Evolutionary conservation across 64 coral and sea anemone genomes (phyloP).

Genomic region (Actinia equina): DNA sequence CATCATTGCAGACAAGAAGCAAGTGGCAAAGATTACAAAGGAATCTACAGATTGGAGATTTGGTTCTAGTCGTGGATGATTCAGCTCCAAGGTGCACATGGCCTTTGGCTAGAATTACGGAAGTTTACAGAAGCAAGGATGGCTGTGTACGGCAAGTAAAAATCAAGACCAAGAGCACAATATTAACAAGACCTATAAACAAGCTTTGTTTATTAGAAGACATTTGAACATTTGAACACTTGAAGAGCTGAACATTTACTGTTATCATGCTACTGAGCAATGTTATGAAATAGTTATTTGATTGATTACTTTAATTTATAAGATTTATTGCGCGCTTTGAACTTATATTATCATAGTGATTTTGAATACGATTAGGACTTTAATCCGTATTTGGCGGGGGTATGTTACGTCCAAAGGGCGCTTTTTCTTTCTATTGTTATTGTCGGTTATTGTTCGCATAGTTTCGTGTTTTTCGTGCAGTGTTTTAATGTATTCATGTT

Average conservation of each 20-base stretch:
- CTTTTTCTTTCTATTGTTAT: no score
- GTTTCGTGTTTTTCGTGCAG: no score
- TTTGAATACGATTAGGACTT: neutral
- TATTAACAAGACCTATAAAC: slow-evolving; percentile 16
- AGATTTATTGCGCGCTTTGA: neutral
- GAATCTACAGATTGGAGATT: no score
- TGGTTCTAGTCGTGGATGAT: slow-evolving; percentile 37
- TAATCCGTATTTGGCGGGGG: neutral
- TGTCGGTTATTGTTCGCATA: no score
- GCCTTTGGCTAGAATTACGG: slow-evolving; percentile 20
- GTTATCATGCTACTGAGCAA: neutral
- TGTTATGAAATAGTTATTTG: no score
- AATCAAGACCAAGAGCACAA: neutral
- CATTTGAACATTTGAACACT: neutral
- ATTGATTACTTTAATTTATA: neutral
- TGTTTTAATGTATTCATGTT: no score
- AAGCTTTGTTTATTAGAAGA: slow-evolving; percentile 29
- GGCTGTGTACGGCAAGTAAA: neutral
- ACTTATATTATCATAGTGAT: neutral
- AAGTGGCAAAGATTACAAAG: no score
- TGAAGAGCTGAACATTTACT: neutral
- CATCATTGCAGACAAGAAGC: no score
- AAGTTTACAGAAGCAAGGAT: neutral
- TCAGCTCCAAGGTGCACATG: neutral
- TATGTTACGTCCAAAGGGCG: no score